Evolutionary conservation across 2,113 vertebrate genomes (phyloP).

Genomic region (Miniopterus natalensis): DNA sequence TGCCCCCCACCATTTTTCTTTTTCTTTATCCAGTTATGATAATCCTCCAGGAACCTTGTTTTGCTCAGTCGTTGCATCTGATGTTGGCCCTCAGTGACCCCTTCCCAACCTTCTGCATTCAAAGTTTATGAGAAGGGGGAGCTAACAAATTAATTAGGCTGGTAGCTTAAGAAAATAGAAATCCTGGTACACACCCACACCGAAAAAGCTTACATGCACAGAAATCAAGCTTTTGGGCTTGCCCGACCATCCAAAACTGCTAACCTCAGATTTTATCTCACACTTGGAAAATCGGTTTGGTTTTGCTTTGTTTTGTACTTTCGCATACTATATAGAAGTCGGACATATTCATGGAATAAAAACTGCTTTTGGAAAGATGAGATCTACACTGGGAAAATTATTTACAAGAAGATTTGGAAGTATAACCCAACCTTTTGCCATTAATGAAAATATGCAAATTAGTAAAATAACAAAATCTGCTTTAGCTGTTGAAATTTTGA

Average conservation of each 20-base stretch:
- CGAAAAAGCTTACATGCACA: not conserved
- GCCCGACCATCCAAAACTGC: not conserved
- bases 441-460: not conserved
- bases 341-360: not conserved
- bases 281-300: not conserved
- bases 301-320: slow-evolving; percentile 36
- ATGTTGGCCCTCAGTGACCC: not conserved
- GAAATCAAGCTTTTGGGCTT: not conserved
- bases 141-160: slow-evolving; percentile 48
- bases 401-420: not conserved
- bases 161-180: slow-evolving; percentile 60
- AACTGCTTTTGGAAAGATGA: not conserved
- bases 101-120: not conserved
- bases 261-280: slow-evolving; percentile 9
- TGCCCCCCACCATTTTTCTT: not conserved
- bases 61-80: slow-evolving; percentile 9
- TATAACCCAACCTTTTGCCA: not conserved
- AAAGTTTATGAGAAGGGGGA: slow-evolving; percentile 26
- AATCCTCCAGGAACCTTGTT: not conserved
- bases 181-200: not conserved
- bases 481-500: not conserved
- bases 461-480: not conserved
- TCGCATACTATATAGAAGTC: not conserved
- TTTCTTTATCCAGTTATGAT: not conserved
- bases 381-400: not conserved